Conservation (phyloP, 2,113 vertebrate species). For the Embiotoca jacksoni region DNA sequence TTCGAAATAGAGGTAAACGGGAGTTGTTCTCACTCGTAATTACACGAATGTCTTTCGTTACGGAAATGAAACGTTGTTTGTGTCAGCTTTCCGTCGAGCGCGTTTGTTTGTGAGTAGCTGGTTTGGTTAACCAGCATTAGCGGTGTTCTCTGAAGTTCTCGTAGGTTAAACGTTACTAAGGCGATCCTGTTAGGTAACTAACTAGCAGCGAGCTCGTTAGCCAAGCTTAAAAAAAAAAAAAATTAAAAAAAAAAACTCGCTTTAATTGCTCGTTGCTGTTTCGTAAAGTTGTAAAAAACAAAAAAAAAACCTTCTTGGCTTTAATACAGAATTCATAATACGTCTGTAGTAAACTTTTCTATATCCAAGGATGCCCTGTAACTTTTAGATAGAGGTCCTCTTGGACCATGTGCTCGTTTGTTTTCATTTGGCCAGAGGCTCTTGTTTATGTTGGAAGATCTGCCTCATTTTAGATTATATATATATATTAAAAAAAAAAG, state of each 20-base stretch:
- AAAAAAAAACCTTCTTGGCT: too few species aligned
- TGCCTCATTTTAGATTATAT: not conserved
- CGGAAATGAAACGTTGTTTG: slow-evolving; percentile 76
- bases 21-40: accelerated
- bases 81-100: slow-evolving; percentile 65
- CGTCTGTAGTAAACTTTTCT: too few species aligned
- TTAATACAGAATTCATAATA: too few species aligned
- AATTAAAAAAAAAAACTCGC: slow-evolving; percentile 7
- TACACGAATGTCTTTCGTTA: not conserved
- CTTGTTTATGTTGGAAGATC: slow-evolving; percentile 6
- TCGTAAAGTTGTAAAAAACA: not conserved
- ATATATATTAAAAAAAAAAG: too few species aligned
- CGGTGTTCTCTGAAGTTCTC: slow-evolving; percentile 63
- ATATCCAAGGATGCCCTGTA: not conserved
- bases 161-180: slow-evolving; percentile 28
- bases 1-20: slow-evolving; percentile 96
- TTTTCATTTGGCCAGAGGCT: slow-evolving; percentile 63
- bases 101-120: slow-evolving; percentile 1
- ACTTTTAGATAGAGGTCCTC: slow-evolving; percentile 13
- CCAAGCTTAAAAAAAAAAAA: not conserved
- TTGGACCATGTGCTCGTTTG: slow-evolving; percentile 75
- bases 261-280: not conserved
- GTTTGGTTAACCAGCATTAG: slow-evolving; percentile 60
- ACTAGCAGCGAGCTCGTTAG: slow-evolving; percentile 59
- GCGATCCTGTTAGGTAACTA: slow-evolving; percentile 63